These are phyloP conservation scores for Alcedo atthis DNA, from an alignment of 2,797 vertebrate species.

Conservation along the genomic window DNA sequence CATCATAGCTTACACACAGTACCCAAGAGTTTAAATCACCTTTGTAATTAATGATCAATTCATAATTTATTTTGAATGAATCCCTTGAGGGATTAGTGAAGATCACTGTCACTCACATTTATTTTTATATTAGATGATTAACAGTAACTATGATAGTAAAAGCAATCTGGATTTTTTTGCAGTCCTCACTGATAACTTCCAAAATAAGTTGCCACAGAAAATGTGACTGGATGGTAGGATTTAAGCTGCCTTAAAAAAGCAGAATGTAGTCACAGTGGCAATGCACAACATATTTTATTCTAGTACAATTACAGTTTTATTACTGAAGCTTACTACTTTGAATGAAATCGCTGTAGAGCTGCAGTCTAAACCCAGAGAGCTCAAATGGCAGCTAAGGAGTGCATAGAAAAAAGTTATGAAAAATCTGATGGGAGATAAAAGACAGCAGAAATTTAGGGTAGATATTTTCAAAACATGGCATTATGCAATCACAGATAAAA, in stretches of 20 bases:
- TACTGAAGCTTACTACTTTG: neutral
- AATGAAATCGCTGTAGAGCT: neutral
- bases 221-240: neutral
- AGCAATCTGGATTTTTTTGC: neutral
- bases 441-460: neutral
- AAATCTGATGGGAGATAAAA: neutral
- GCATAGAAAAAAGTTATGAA: neutral
- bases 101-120: neutral
- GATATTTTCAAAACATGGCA: neutral
- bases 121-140: neutral
- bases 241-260: neutral
- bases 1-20: neutral
- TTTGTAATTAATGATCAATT: constrained; percentile 5
- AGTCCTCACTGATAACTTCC: neutral
- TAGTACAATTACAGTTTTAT: neutral
- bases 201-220: neutral
- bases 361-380: neutral
- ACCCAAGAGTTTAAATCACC: neutral
- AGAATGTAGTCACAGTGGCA: neutral
- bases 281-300: neutral
- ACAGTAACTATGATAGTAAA: neutral
- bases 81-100: neutral
- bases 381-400: neutral
- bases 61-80: neutral
- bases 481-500: neutral